A percentile compares a stretch with the other conserved stretches of the same genome.
Evolutionary conservation across 2,113 vertebrate genomes (phyloP).

Genomic region (Chrysemys picta): DNA sequence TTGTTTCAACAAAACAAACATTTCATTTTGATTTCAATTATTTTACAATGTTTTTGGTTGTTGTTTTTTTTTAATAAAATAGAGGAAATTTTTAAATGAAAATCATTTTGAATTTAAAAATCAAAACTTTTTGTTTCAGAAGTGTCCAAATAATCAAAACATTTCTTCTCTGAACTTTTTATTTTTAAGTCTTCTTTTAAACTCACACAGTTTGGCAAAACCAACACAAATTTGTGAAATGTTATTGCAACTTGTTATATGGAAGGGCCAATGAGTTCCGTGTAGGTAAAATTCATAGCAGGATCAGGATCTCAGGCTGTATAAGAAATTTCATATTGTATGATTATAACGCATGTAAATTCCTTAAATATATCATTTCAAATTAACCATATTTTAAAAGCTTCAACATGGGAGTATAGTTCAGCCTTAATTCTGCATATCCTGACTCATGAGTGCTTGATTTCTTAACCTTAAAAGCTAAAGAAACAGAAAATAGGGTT

Average conservation of each 20-base stretch:
- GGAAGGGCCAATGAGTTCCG: not conserved
- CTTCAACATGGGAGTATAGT: not conserved
- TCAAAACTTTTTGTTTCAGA: not conserved
- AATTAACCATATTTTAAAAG: not conserved
- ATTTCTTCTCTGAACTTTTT: not conserved
- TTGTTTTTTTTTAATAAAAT: not conserved
- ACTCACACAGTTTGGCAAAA: not conserved
- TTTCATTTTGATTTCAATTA: not conserved
- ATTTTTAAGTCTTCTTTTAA: not conserved
- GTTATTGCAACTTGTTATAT: not conserved
- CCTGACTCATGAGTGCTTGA: not conserved
- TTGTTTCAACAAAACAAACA: not conserved
- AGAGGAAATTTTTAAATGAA: not conserved
- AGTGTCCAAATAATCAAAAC: not conserved
- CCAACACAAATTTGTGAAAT: not conserved
- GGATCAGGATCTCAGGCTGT: not conserved
- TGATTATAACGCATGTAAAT: not conserved
- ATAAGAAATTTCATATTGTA: not conserved
- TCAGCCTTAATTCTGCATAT: not conserved
- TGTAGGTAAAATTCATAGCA: not conserved
- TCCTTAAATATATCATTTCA: not conserved
- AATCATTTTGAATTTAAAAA: not conserved
- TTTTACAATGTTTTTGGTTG: not conserved
- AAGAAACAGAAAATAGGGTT: not conserved
- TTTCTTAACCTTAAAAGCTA: not conserved